A percentile compares a stretch with the other conserved stretches of the same genome.
These are phyloP conservation scores for Zophobas morio DNA, from an alignment of 1,140 invertebrate genomes.

Conservation along the genomic window DNA sequence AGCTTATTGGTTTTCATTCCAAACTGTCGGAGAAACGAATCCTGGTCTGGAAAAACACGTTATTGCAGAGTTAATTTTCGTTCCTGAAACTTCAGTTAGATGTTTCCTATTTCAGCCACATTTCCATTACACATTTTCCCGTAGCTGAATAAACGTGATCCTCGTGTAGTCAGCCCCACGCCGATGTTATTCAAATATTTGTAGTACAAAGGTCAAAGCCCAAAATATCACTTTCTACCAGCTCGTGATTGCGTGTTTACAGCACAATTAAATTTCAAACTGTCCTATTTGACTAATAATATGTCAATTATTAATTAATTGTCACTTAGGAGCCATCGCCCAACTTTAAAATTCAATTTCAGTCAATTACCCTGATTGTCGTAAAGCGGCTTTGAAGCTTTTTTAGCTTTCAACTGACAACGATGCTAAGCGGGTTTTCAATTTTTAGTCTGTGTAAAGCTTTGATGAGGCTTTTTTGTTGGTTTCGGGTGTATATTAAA, in stretches of 20 bases:
- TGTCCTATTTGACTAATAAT: not conserved
- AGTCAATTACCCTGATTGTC: not conserved
- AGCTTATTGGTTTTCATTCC: no score
- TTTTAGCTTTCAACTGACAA: no score
- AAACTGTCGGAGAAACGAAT: no score
- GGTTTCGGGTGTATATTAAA: no score
- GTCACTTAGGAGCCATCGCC: constrained; percentile 4
- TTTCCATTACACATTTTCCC: constrained; percentile 4
- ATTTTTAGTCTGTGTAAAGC: no score
- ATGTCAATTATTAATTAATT: constrained; percentile 33
- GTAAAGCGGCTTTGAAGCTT: not conserved
- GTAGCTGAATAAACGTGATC: not conserved
- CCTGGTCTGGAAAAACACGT: no score
- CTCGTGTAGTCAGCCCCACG: not conserved
- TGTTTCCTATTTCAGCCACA: constrained; percentile 5
- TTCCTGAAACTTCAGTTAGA: not conserved
- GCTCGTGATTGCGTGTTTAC: not conserved
- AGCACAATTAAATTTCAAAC: constrained; percentile 13
- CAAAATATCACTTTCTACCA: constrained; percentile 11
- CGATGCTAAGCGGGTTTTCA: no score
- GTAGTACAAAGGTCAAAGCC: not conserved
- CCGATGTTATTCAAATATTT: constrained; percentile 30
- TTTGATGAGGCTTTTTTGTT: no score
- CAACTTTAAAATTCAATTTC: constrained; percentile 16
- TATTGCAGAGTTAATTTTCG: no score